These are phyloP conservation scores for Microctenopoma lineatum DNA, from an alignment of 2,797 vertebrate genomes.

Conservation along the genomic window DNA sequence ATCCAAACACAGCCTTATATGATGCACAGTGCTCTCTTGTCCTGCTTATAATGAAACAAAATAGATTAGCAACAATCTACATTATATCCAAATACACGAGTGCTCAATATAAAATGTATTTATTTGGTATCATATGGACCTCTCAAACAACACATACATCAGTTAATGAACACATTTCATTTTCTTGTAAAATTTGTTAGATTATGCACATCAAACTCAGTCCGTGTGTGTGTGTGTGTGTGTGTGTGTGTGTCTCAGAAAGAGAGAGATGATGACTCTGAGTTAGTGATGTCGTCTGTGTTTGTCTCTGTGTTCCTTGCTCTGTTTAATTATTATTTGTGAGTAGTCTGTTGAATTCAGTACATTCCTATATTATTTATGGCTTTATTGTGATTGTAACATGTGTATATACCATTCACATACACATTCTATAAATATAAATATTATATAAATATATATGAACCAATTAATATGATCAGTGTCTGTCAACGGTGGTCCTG, in stretches of 20 bases:
- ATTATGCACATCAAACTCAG: slow-evolving; percentile 40
- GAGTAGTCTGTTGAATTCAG: slow-evolving; percentile 74
- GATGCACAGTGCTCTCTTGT: neutral
- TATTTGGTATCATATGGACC: neutral
- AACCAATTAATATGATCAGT: slow-evolving; percentile 73
- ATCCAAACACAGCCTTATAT: neutral
- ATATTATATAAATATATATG: slow-evolving; percentile 71
- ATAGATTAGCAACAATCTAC: too few relatives aligned
- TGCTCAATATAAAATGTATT: neutral
- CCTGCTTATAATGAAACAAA: neutral
- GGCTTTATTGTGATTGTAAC: slow-evolving; percentile 80
- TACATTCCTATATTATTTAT: slow-evolving; percentile 88
- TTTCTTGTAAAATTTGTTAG: slow-evolving; percentile 27
- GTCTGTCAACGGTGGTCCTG: slow-evolving; percentile 76
- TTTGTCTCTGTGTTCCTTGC: slow-evolving; percentile 44
- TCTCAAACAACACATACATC: slow-evolving; percentile 2
- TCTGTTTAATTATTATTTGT: slow-evolving; percentile 69
- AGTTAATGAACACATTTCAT: neutral
- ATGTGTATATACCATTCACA: slow-evolving; percentile 82
- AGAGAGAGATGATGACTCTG: neutral
- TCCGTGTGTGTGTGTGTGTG: slow-evolving; percentile 6
- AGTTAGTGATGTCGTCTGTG: slow-evolving; percentile 15
- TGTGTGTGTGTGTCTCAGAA: neutral
- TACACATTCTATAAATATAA: slow-evolving; percentile 77
- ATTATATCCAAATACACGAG: neutral